Evolutionary conservation across 2,888 invertebrate genomes (phyloP).

Genomic region (Ectemnius cavifrons): DNA sequence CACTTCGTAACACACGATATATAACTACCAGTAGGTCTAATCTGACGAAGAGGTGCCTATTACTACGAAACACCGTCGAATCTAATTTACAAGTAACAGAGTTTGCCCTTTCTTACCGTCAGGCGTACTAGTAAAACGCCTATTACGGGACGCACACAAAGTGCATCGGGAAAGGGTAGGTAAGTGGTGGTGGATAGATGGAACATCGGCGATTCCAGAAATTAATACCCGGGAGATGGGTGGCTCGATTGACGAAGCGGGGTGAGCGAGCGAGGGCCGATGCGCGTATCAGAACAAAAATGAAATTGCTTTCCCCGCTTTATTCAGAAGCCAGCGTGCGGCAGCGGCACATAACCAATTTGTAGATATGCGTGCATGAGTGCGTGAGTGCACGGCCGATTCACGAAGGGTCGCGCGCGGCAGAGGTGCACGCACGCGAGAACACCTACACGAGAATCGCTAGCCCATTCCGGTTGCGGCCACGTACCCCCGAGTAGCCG

Average conservation of each 20-base stretch:
- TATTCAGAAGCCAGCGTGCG: constrained; percentile 66
- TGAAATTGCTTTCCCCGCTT: constrained; percentile 50
- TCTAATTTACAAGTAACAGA: no score
- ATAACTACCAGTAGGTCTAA: no score
- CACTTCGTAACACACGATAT: no score
- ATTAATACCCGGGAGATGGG: not conserved
- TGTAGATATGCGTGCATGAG: constrained; percentile 59
- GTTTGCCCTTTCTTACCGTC: no score
- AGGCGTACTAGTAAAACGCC: no score
- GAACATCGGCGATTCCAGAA: not conserved
- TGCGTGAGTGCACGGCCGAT: constrained; percentile 50
- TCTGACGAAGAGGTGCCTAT: no score
- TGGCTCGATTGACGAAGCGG: not conserved
- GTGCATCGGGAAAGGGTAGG: constrained; percentile 43
- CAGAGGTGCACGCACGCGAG: constrained; percentile 52
- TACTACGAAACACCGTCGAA: no score
- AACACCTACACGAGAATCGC: constrained; percentile 58
- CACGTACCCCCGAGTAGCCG: constrained; percentile 7
- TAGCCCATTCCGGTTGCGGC: constrained; percentile 15
- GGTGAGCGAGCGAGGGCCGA: not conserved
- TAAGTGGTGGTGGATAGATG: constrained; percentile 27
- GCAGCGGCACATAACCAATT: constrained; percentile 66
- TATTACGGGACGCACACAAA: constrained; percentile 39
- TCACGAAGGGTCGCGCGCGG: constrained; percentile 16
- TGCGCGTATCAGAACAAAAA: constrained; percentile 11